These are phyloP conservation scores for Ennomos fuscantarius DNA, from an alignment of 2,888 invertebrate species.

Conservation along the genomic window DNA sequence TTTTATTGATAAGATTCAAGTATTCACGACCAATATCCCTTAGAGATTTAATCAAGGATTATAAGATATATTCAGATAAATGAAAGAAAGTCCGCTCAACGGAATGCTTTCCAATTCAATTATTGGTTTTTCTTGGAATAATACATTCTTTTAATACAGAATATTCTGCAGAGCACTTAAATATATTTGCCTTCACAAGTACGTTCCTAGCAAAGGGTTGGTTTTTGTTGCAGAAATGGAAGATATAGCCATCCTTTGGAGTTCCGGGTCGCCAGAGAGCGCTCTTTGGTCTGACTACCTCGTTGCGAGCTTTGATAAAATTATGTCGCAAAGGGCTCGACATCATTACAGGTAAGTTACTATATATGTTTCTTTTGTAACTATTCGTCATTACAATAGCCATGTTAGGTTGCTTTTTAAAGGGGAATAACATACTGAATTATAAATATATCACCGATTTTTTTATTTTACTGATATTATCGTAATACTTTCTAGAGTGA, in stretches of 20 bases:
- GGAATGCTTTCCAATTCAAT: conserved; percentile 29
- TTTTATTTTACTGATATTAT: background rate
- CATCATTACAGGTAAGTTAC: conserved; percentile 89
- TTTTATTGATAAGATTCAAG: conserved; percentile 25
- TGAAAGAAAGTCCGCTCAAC: conserved; percentile 20
- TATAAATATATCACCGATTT: too few species aligned
- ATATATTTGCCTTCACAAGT: conserved; percentile 16
- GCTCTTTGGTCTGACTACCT: conserved; percentile 93
- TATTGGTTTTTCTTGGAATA: conserved; percentile 26
- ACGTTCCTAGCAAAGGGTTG: conserved; percentile 27
- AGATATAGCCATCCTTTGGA: conserved; percentile 92
- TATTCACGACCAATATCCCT: conserved; percentile 24
- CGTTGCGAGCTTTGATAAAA: conserved; percentile 93
- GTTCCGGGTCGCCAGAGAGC: conserved; percentile 91
- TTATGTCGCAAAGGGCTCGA: conserved; percentile 91
- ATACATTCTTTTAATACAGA: conserved; percentile 20
- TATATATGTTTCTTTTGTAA: background rate
- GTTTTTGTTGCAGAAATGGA: conserved; percentile 87
- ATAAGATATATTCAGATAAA: conserved; percentile 3
- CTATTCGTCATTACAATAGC: too few species aligned
- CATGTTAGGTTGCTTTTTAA: too few species aligned
- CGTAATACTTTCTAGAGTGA: conserved; percentile 84
- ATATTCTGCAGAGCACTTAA: conserved; percentile 32
- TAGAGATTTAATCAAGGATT: conserved; percentile 26
- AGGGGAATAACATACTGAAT: too few species aligned